Evolutionary conservation across 2,797 vertebrate species (phyloP).

Genomic region (Pseudochaenichthys georgianus): DNA sequence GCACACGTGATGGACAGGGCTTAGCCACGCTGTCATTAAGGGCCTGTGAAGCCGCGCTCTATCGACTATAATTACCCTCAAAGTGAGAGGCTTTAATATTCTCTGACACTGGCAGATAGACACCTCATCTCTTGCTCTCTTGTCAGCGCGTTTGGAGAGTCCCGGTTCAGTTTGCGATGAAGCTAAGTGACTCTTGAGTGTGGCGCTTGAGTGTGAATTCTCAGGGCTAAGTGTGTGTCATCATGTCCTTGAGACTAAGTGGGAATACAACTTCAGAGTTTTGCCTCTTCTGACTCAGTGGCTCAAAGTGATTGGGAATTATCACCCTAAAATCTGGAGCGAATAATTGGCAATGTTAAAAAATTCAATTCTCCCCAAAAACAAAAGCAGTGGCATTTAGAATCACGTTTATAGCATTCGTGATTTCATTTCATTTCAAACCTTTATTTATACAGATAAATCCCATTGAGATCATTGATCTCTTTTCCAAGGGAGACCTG

Average conservation of each 20-base stretch:
- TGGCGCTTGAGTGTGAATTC: slow-evolving; percentile 57
- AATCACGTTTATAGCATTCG: neutral
- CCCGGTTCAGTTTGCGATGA: slow-evolving; percentile 65
- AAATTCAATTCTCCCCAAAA: neutral
- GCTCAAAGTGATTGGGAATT: slow-evolving; percentile 46
- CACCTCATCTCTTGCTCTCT: slow-evolving; percentile 74
- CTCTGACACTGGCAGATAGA: slow-evolving; percentile 77
- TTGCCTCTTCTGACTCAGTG: slow-evolving; percentile 40
- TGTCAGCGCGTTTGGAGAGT: slow-evolving; percentile 54
- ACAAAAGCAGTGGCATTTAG: neutral
- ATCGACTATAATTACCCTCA: slow-evolving; percentile 81
- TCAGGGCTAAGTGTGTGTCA: slow-evolving; percentile 61
- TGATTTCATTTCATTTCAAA: neutral
- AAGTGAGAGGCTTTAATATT: slow-evolving; percentile 82
- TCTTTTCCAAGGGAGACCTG: too few species aligned
- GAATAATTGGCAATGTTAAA: neutral
- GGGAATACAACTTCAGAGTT: slow-evolving; percentile 58
- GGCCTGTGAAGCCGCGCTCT: slow-evolving; percentile 73
- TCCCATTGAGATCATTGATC: too few species aligned
- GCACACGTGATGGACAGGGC: slow-evolving; percentile 79
- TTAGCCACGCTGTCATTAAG: slow-evolving; percentile 78
- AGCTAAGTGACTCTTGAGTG: slow-evolving; percentile 71
- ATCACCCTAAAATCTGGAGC: slow-evolving; percentile 24
- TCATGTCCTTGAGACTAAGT: slow-evolving; percentile 77
- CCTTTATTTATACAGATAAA: too few species aligned